phyloP scores from a whole-genome alignment of 2,888 invertebrate species.

The Ormyrus labotus region DNA sequence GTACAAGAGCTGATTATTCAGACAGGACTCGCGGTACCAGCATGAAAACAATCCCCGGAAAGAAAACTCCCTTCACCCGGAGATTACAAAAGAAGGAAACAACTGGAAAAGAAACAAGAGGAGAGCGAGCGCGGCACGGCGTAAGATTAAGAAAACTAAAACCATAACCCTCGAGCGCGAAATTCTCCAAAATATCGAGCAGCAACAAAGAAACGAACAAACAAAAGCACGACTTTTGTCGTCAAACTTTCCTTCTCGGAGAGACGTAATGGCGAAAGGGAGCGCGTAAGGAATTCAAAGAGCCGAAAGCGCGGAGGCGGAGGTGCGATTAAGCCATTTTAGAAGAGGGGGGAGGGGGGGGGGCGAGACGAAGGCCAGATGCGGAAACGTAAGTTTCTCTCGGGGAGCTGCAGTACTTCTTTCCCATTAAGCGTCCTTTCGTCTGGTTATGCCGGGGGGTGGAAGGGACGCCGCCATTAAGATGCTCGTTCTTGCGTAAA shows the following conservation, averaged over 20 bases:
- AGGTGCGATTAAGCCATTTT: constrained; percentile 53
- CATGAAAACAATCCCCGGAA: constrained; percentile 1
- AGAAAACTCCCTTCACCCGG: background rate
- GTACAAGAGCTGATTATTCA: background rate
- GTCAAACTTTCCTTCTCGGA: background rate
- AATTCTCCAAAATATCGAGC: constrained; percentile 44
- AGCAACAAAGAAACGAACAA: constrained; percentile 12
- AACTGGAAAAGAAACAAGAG: background rate
- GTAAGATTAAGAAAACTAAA: constrained; percentile 45
- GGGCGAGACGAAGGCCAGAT: constrained; percentile 45
- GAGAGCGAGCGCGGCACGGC: no score
- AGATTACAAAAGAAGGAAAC: background rate
- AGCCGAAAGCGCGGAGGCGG: background rate
- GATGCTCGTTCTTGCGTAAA: constrained; percentile 71
- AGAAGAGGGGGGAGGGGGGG: constrained; percentile 57
- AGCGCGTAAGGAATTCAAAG: constrained; percentile 31
- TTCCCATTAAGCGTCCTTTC: constrained; percentile 72
- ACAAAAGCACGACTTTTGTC: constrained; percentile 47
- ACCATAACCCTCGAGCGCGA: constrained; percentile 18
- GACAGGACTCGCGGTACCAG: background rate
- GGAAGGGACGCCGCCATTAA: constrained; percentile 67
- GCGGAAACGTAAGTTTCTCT: constrained; percentile 59
- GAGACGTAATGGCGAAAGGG: constrained; percentile 34
- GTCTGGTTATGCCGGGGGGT: constrained; percentile 64
- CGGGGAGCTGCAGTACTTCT: constrained; percentile 64